Evolutionary conservation across 2,888 invertebrate species (phyloP).

Genomic region (Neoaliturus tenellus): DNA sequence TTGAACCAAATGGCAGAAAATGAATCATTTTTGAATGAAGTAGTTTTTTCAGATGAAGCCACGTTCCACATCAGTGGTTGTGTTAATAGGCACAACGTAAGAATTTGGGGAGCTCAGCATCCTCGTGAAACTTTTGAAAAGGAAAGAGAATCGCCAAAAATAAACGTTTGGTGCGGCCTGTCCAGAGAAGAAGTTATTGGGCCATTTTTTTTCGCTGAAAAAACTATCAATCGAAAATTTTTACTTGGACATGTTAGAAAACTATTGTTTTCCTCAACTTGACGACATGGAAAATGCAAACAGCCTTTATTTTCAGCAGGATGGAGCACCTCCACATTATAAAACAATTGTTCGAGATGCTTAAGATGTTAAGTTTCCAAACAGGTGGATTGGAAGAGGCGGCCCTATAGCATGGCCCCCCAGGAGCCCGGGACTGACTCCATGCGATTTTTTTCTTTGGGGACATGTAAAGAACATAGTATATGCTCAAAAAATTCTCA

Average conservation of each 20-base stretch:
- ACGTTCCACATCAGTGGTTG: constrained; percentile 30
- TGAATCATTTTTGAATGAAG: constrained; percentile 21
- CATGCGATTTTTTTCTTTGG: too few species aligned
- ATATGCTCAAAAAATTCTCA: too few species aligned
- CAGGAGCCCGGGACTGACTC: too few species aligned
- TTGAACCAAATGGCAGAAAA: constrained; percentile 39
- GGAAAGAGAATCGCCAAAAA: constrained; percentile 40
- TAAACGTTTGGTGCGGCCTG: constrained; percentile 41
- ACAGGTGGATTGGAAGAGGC: neutral
- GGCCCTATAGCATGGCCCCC: neutral
- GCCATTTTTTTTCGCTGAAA: constrained; percentile 52
- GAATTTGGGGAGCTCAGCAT: constrained; percentile 46
- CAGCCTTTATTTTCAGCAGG: constrained; percentile 18
- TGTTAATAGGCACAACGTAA: constrained; percentile 40
- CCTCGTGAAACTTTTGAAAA: constrained; percentile 34
- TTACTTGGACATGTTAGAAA: constrained; percentile 40
- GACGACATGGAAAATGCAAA: too few species aligned
- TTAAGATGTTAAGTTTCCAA: neutral
- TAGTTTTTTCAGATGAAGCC: constrained; percentile 47
- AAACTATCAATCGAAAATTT: neutral
- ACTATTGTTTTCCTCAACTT: too few species aligned
- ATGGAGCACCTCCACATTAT: constrained; percentile 27
- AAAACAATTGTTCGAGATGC: neutral
- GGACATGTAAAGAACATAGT: too few species aligned
- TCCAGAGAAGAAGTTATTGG: constrained; percentile 32